Evolutionary conservation across 2,113 vertebrate genomes (phyloP).

Genomic region (Rhinogobius similis): DNA sequence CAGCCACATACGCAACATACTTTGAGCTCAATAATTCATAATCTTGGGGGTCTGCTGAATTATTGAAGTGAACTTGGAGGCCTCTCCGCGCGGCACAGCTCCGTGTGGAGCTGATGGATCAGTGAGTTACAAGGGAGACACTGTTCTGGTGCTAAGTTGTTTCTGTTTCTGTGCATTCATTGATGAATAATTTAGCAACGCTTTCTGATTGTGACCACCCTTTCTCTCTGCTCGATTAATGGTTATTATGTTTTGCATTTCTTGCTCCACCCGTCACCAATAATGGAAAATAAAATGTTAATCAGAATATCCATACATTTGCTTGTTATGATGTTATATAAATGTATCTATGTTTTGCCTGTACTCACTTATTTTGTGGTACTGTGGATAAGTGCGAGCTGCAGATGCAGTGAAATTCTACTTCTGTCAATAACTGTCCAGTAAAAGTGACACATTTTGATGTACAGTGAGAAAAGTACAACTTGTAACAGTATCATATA

Average conservation of each 20-base stretch:
- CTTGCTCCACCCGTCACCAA: conserved; percentile 39
- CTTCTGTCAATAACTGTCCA: too few relatives aligned
- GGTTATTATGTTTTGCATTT: conserved; percentile 57
- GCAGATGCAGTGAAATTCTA: too few relatives aligned
- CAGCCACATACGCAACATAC: conserved; percentile 80
- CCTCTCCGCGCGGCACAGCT: conserved; percentile 80
- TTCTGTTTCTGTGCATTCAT: conserved; percentile 80
- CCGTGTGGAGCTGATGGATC: conserved; percentile 82
- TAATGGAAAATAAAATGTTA: too few relatives aligned
- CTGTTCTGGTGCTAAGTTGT: conserved; percentile 80
- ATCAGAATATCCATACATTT: neutral
- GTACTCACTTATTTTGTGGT: too few relatives aligned
- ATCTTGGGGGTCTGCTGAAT: conserved; percentile 82
- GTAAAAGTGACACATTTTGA: too few relatives aligned
- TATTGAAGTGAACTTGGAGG: conserved; percentile 85
- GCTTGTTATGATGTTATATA: too few relatives aligned
- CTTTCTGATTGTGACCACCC: conserved; percentile 77
- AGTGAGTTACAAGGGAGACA: conserved; percentile 72
- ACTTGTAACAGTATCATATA: too few relatives aligned
- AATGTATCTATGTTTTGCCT: too few relatives aligned
- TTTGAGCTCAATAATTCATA: conserved; percentile 85
- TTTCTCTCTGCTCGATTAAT: conserved; percentile 48
- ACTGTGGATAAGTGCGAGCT: too few relatives aligned
- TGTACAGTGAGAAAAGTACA: too few relatives aligned
- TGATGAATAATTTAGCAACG: conserved; percentile 81